Percentiles rank a stretch among this genome's conserved stretches.
Evolutionary conservation across 2,888 invertebrate genomes (phyloP).

Genomic region (Rhabditophanes sp.): DNA sequence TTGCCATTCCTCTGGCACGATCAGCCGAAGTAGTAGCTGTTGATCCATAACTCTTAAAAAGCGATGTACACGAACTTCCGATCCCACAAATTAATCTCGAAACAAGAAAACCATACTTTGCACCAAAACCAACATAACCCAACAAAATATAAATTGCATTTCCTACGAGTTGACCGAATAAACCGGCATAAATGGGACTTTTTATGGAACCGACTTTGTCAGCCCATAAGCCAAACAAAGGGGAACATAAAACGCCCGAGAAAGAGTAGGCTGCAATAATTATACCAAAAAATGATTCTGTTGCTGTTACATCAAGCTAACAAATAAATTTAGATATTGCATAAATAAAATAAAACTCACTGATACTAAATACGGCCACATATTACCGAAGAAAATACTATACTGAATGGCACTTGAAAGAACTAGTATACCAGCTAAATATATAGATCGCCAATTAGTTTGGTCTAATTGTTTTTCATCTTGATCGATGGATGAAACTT

Average conservation of each 20-base stretch:
- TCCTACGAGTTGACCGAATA: constrained; percentile 16
- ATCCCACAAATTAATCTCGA: constrained; percentile 16
- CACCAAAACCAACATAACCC: constrained; percentile 9
- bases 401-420: constrained; percentile 20
- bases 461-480: constrained; percentile 6
- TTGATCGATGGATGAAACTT: no score
- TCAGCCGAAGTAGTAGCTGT: constrained; percentile 19
- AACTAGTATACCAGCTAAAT: constrained; percentile 14
- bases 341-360: constrained; percentile 8
- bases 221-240: constrained; percentile 18
- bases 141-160: constrained; percentile 16
- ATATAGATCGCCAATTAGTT: constrained; percentile 19
- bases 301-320: constrained; percentile 13
- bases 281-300: constrained; percentile 15
- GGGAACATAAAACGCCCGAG: constrained; percentile 13
- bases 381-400: constrained; percentile 16
- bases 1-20: constrained; percentile 17
- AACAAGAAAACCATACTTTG: constrained; percentile 15
- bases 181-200: constrained; percentile 14
- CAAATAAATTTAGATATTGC: no score
- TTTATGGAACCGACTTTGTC: constrained; percentile 13
- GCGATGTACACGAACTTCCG: constrained; percentile 18
- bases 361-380: constrained; percentile 19
- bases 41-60: constrained; percentile 19
- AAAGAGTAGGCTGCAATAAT: constrained; percentile 17